Evolutionary conservation across 1,140 invertebrate species (phyloP), one percentile per base, ranked within the genome.

Genomic region (Brachystomella parvula): DNA sequence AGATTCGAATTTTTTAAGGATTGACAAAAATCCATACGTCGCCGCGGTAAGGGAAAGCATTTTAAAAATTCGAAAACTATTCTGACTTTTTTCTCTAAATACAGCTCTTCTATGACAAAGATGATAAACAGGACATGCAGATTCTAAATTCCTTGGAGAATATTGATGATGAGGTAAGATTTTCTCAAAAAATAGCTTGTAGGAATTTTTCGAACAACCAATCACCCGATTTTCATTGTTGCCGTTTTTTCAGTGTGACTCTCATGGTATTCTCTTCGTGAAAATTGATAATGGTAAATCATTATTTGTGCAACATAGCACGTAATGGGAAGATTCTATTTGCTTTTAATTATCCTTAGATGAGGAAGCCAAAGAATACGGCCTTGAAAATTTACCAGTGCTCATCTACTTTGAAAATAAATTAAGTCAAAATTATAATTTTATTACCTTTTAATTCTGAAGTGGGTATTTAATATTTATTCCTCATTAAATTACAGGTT

Each of bases 401-500:
- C 60, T 95, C 2, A 84, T 95, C 17, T 94, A 94, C 76, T 95
- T 94, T 75, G 92, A 95, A 79, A 87, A 92, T 68, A 90, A 92
- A 76, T 12, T 53, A 53, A 53, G 6, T 19, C 6, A 53, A 17
- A 15, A 6, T 24, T 53, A 9, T 53, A 15, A 53, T 92, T 94
- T 69, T 47, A 47, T 47, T 15, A 15, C 9, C 61, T n/a, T n/a
- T n/a, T n/a, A n/a, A n/a, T n/a, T n/a, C n/a, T n/a, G n/a, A n/a
- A n/a, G n/a, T n/a, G n/a, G n/a, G n/a, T n/a, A n/a, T n/a, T n/a
- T n/a, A n/a, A n/a, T n/a, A n/a, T 44, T 44, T 44, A 12, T 44
- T 12, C n/a, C 39, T 9, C 9, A 9, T 44, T n/a, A 44, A 44
- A 12, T 44, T 44, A 44, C 30, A 32, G 26, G 66, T 70, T 15